A percentile compares a stretch with the other conserved stretches of the same genome.
These are phyloP conservation scores for Indri indri DNA, from an alignment of 2,113 vertebrate species.

Conservation along the genomic window DNA sequence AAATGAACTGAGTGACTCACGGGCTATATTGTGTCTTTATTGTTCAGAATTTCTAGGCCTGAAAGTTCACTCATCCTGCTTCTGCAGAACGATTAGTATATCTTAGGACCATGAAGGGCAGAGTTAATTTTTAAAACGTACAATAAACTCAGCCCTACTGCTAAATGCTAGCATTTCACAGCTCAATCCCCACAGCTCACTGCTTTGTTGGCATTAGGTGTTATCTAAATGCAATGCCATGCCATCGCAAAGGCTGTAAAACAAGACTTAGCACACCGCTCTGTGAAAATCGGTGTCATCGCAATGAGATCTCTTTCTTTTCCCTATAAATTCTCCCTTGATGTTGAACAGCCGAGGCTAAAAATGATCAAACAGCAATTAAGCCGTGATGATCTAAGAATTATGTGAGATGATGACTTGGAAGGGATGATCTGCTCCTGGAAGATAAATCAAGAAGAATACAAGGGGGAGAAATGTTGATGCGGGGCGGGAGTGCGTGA, in stretches of 20 bases:
- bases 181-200: not conserved
- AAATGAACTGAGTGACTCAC: not conserved
- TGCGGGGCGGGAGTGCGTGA: not conserved
- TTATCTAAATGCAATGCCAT: not conserved
- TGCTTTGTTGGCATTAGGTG: not conserved
- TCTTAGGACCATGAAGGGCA: not conserved
- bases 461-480: not conserved
- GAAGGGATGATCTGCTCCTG: conserved; percentile 18
- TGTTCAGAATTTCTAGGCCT: not conserved
- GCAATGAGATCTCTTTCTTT: not conserved
- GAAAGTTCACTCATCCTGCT: not conserved
- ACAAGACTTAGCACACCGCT: not conserved
- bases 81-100: not conserved
- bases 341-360: conserved; percentile 39
- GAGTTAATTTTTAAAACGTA: not conserved
- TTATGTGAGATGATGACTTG: conserved; percentile 4
- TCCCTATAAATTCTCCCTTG: conserved; percentile 25
- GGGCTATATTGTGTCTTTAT: not conserved
- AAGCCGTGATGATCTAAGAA: conserved; percentile 50
- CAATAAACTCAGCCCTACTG: conserved; percentile 5
- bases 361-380: conserved; percentile 66
- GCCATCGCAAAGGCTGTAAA: not conserved
- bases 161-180: not conserved
- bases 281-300: not conserved
- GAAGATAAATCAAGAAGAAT: conserved; percentile 27